phyloP scores from a whole-genome alignment of 2,888 invertebrate genomes.

The Cantharis rustica region DNA sequence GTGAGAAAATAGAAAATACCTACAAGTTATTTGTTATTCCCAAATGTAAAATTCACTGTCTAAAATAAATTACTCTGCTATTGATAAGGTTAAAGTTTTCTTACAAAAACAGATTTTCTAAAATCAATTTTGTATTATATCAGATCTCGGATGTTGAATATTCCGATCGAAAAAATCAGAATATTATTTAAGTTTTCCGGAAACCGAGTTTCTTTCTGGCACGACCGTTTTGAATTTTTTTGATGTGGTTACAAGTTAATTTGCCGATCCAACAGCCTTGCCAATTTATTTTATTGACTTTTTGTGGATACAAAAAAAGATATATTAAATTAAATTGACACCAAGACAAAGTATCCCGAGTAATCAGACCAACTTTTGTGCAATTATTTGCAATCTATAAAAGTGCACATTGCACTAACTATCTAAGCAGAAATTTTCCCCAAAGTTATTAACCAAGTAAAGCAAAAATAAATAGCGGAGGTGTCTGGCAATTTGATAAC shows the following conservation, averaged over 20 bases:
- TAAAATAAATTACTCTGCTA: background rate
- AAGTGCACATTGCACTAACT: background rate
- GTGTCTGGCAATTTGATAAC: background rate
- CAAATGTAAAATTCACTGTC: background rate
- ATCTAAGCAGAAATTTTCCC: background rate
- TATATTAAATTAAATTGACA: background rate
- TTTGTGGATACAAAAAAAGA: background rate
- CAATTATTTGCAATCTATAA: background rate
- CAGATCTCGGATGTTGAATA: background rate
- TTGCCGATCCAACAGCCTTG: background rate
- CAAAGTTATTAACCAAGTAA: background rate
- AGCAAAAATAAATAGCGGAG: background rate
- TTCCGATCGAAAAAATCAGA: background rate
- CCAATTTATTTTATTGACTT: background rate
- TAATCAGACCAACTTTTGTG: background rate
- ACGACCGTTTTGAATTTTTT: background rate
- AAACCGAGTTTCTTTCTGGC: background rate
- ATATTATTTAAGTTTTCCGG: background rate
- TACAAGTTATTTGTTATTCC: background rate
- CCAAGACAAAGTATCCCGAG: background rate
- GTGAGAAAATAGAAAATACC: background rate
- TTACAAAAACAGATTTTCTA: background rate
- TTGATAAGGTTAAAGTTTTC: background rate
- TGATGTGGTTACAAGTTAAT: background rate
- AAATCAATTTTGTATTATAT: background rate